Conservation (phyloP, 23 tunicate species). For the Styela clava region DNA sequence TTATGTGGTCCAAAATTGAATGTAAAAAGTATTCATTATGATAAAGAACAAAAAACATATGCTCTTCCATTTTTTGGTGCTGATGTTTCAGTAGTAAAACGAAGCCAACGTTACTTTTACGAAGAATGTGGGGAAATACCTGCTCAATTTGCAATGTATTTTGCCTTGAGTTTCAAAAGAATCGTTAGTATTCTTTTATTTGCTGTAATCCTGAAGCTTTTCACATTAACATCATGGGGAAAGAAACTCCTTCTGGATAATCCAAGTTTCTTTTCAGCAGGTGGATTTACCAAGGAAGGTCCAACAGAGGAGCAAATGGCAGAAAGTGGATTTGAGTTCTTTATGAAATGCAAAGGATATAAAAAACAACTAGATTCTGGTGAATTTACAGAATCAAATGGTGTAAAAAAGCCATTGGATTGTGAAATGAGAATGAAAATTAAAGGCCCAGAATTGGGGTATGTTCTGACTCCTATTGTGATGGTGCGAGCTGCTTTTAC, state of each 20-base stretch:
- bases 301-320: conserved; percentile 69
- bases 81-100: conserved; percentile 72
- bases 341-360: conserved; percentile 78
- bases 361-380: conserved; percentile 5
- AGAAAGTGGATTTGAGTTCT: conserved; percentile 43
- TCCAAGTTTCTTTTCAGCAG: conserved; percentile 81
- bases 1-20: conserved; percentile 62
- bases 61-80: conserved; percentile 85
- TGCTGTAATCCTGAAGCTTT: conserved; percentile 52
- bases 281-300: conserved; percentile 67
- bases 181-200: conserved; percentile 27
- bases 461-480: conserved; percentile 63
- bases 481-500: conserved; percentile 65
- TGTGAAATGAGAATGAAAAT: conserved; percentile 51
- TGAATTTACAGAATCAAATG: not conserved
- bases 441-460: conserved; percentile 88
- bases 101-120: conserved; percentile 64
- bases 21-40: conserved; percentile 38
- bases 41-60: conserved; percentile 16
- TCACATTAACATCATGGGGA: conserved; percentile 62
- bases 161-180: not conserved
- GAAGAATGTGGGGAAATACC: conserved; percentile 43
- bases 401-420: conserved; percentile 33
- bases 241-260: conserved; percentile 53
- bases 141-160: conserved; percentile 80